phyloP scores from a whole-genome alignment of 2,797 vertebrate species.

The Calcarius lapponicus region DNA sequence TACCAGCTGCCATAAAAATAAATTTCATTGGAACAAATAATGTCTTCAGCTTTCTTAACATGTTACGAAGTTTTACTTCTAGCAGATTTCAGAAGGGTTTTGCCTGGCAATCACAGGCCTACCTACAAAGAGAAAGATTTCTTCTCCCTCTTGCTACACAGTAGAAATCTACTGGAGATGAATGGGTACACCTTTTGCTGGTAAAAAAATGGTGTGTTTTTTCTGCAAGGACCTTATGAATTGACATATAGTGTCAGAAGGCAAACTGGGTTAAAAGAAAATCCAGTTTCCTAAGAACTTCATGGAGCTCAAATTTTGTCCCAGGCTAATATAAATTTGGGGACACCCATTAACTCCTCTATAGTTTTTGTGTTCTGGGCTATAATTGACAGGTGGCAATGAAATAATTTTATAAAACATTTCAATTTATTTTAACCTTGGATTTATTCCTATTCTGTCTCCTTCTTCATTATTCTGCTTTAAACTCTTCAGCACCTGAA shows the following conservation, averaged over 20 bases:
- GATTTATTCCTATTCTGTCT: neutral
- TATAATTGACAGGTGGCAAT: neutral
- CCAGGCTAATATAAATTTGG: neutral
- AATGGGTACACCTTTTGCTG: neutral
- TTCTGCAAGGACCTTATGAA: neutral
- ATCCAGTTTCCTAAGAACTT: neutral
- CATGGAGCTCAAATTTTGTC: neutral
- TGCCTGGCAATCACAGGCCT: neutral
- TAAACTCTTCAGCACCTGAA: neutral
- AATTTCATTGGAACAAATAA: neutral
- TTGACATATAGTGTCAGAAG: neutral
- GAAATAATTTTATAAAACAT: neutral
- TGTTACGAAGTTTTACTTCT: neutral
- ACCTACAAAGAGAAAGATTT: neutral
- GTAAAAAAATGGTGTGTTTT: accelerated
- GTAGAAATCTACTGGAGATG: neutral
- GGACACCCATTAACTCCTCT: neutral
- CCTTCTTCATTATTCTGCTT: neutral
- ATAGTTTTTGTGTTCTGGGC: neutral
- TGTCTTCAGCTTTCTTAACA: neutral
- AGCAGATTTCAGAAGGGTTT: neutral
- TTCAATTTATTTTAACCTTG: neutral
- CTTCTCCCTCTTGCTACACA: neutral
- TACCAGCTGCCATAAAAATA: neutral
- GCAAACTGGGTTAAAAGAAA: neutral